Conservation (phyloP, 2,113 vertebrate species). For the Aegypius monachus region DNA sequence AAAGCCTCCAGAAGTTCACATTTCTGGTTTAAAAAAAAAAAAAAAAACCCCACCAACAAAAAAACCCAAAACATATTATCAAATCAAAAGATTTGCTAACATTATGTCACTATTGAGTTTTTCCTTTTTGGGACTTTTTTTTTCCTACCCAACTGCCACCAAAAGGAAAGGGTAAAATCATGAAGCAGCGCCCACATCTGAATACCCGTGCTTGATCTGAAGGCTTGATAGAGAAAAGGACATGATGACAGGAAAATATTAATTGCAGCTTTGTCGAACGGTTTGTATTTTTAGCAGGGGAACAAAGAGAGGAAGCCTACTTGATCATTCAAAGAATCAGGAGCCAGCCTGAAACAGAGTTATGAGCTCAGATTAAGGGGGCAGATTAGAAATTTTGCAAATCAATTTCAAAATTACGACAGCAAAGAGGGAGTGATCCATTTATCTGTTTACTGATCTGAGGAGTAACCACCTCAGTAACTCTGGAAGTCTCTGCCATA, state of each 20-base stretch:
- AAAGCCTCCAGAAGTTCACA: not conserved
- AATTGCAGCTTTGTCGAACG: not conserved
- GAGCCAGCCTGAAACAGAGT: not conserved
- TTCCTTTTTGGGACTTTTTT: not conserved
- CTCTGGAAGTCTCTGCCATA: not conserved
- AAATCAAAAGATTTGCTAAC: not conserved
- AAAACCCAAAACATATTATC: not conserved
- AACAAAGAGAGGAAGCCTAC: not conserved
- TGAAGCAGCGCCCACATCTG: not conserved
- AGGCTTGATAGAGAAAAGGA: not conserved
- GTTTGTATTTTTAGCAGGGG: not conserved
- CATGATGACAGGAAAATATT: not conserved
- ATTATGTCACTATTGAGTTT: not conserved
- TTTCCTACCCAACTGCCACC: not conserved
- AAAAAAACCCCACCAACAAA: not conserved
- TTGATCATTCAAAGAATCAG: constrained; percentile 34
- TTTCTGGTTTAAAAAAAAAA: not conserved
- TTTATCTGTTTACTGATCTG: not conserved
- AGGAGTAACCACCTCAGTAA: not conserved
- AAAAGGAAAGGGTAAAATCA: not conserved
- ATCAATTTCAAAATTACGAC: not conserved
- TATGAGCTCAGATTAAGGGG: not conserved
- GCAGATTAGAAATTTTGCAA: not conserved
- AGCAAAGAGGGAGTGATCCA: not conserved
- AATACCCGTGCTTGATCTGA: not conserved